Conservation (phyloP, 2,888 invertebrate genomes). For the Neocrepidodera transversa region DNA sequence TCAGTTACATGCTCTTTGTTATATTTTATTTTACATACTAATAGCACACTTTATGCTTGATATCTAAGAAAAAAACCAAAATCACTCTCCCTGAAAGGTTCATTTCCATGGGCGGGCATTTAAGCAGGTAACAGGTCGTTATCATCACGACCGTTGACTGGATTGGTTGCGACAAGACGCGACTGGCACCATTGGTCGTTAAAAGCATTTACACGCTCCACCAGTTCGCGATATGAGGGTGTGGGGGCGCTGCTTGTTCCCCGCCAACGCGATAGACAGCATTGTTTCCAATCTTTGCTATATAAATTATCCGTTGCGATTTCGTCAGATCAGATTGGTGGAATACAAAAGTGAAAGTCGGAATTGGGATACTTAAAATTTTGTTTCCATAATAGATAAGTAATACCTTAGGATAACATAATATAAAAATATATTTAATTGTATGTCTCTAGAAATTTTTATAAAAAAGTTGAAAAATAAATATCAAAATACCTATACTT, state of each 20-base stretch:
- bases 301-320: not conserved
- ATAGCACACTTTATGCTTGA: too few relatives aligned
- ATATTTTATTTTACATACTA: too few relatives aligned
- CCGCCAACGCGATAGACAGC: not conserved
- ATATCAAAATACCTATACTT: too few relatives aligned
- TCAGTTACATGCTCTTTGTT: too few relatives aligned
- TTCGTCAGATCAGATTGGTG: not conserved
- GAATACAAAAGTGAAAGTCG: not conserved
- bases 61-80: too few relatives aligned
- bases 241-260: slow-evolving; percentile 5
- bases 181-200: slow-evolving; percentile 51
- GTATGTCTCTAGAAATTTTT: too few relatives aligned
- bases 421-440: too few relatives aligned
- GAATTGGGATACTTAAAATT: not conserved
- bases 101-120: slow-evolving; percentile 42
- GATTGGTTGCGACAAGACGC: slow-evolving; percentile 46
- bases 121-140: slow-evolving; percentile 37
- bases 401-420: too few relatives aligned
- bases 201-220: slow-evolving; percentile 53
- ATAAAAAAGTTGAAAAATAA: too few relatives aligned
- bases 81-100: slow-evolving; percentile 26
- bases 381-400: too few relatives aligned
- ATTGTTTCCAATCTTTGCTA: not conserved
- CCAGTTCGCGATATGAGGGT: slow-evolving; percentile 43
- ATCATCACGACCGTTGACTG: slow-evolving; percentile 31